Conservation (phyloP, 53 echinoderm and acorn worm species). For the Henricia sp. region DNA sequence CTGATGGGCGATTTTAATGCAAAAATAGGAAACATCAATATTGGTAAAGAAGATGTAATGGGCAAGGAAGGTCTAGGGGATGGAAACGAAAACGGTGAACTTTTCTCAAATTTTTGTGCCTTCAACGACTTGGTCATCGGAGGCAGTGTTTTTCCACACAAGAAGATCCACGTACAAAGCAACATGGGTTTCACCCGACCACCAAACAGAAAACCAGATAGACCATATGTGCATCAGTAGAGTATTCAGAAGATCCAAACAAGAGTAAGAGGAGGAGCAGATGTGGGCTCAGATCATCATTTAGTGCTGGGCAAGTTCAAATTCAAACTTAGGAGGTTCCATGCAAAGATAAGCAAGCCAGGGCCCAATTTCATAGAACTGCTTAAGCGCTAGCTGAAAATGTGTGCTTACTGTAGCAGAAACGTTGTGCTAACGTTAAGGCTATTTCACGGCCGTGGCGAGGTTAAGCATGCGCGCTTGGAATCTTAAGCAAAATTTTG, state of each 20-base stretch:
- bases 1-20: slow-evolving; percentile 61
- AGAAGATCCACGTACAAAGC: slow-evolving; percentile 28
- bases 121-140: slow-evolving; percentile 46
- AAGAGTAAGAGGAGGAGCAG: slow-evolving; percentile 21
- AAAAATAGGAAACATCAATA: slow-evolving; percentile 36
- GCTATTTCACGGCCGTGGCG: not conserved
- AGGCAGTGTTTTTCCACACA: slow-evolving; percentile 37
- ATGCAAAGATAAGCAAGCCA: not conserved
- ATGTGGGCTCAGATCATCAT: slow-evolving; percentile 9
- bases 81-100: slow-evolving; percentile 32
- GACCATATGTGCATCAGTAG: slow-evolving; percentile 49
- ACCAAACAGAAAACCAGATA: slow-evolving; percentile 43
- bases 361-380: not conserved
- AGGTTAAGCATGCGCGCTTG: no score
- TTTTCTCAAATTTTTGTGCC: slow-evolving; percentile 36
- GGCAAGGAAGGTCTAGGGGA: slow-evolving; percentile 33
- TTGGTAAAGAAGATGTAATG: slow-evolving; percentile 31
- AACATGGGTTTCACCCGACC: slow-evolving; percentile 56
- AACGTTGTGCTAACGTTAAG: not conserved
- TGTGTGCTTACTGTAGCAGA: not conserved
- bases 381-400: not conserved
- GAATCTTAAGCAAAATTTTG: no score
- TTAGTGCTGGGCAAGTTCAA: not conserved
- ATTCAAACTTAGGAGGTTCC: not conserved
- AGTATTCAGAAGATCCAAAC: slow-evolving; percentile 10